Base-by-base conservation (phyloP, 2,888 invertebrate genomes). In the Eumerus sabulonum region DNA sequence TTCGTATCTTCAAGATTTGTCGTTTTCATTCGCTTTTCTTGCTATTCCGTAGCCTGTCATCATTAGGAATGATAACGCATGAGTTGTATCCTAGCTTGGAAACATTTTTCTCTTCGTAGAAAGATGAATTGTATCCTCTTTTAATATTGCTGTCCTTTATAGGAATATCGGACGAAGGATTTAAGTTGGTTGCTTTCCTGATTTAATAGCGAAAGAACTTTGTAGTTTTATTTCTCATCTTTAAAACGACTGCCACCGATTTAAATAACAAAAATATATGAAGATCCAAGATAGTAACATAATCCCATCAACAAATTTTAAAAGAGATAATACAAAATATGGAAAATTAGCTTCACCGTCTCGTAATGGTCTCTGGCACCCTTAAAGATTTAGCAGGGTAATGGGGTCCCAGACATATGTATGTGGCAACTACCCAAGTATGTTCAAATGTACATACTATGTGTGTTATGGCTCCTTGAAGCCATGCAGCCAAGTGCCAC, bases 61-160 rank as follows among this genome's bases (percentile, higher is more conserved):
- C 72, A 72, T 77, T 72, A 77, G 42, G 38, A 72, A 68, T 72
- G 77, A 77, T 72, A 77, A 77, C 77, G 72, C 72, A 71, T 71
- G 62, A 63, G 16, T 56, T 63, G 48, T 62, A 56, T 17, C 56
- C 35, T 54, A 64, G 59, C 62, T 67, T 54, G 56, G 63, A 68
- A 40, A 56, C 50, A 53, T 74, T 54, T 44, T 51, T 35, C 17
- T 13, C 47, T 62, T 14, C 35, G 2, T 9, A 38, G 42, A 47
- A 47, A 62, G 44, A 66, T 63, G 72, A 62, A 67, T 62, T 60
- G 60, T 67, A 62, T 51, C 53, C 42, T 68, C 44, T 57, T 36
- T 45, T 16, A 56, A 51, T 51, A 60, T 42, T 47, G 36, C 53
- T 62, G 63, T 38, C 63, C 53, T 59, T 54, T 27, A 47, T n/a